phyloP scores from a whole-genome alignment of 2,888 invertebrate genomes.

The Urechis unicinctus region DNA sequence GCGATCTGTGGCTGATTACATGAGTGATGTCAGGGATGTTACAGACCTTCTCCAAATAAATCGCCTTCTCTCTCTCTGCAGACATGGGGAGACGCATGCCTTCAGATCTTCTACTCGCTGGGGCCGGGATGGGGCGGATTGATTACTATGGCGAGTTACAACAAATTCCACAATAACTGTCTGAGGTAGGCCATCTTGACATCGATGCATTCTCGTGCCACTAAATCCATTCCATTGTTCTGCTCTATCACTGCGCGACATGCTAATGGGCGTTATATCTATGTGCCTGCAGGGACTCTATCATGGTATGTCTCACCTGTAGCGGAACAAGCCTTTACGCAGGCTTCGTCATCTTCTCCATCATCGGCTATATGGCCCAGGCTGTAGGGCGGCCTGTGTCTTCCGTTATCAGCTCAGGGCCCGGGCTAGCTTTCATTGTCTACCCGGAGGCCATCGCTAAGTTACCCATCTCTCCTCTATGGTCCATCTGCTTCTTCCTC shows the following conservation, averaged over 20 bases:
- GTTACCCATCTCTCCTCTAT: conserved; percentile 37
- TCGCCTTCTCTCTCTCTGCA: too few species aligned
- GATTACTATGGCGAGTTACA: conserved; percentile 44
- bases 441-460: conserved; percentile 17
- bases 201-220: too few species aligned
- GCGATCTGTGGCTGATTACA: too few species aligned
- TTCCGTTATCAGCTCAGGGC: conserved; percentile 9
- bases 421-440: conserved; percentile 9
- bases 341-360: conserved; percentile 15
- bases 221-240: too few species aligned
- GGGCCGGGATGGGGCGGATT: conserved; percentile 48
- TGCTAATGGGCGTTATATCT: too few species aligned
- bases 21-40: too few species aligned
- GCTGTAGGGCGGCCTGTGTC: conserved; percentile 5
- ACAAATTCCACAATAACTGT: conserved; percentile 39
- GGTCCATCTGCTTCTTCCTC: conserved; percentile 40
- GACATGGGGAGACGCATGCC: conserved; percentile 48
- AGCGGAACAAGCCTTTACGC: conserved; percentile 13
- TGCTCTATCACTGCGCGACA: too few species aligned
- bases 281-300: conserved; percentile 8
- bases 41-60: too few species aligned
- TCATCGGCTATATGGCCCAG: conserved; percentile 14
- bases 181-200: conserved; percentile 26
- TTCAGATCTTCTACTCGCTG: conserved; percentile 51
- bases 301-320: conserved; percentile 10